A percentile compares a stretch with the other conserved stretches of the same genome.
These are phyloP conservation scores for Entomyzon cyanotis DNA, from an alignment of 2,113 vertebrate species.

Conservation along the genomic window DNA sequence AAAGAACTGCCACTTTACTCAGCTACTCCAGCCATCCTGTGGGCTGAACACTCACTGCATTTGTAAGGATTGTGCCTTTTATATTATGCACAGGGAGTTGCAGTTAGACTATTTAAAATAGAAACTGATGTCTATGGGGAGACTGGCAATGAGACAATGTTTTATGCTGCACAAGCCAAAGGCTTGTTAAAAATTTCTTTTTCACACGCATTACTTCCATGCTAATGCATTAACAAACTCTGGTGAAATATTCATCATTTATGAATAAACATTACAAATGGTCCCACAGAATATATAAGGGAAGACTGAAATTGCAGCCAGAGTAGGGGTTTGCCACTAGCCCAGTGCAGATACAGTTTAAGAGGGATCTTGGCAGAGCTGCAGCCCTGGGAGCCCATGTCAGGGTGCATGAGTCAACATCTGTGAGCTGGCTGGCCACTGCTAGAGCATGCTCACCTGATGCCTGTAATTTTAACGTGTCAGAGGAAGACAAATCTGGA, in stretches of 20 bases:
- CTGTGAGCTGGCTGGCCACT: neutral
- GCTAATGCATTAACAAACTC: neutral
- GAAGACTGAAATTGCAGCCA: neutral
- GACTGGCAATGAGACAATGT: neutral
- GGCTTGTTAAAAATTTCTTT: neutral
- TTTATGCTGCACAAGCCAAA: slow-evolving; percentile 7
- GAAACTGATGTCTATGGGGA: neutral
- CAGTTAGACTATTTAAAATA: slow-evolving; percentile 12
- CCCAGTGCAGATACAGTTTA: neutral
- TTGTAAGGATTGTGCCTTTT: neutral
- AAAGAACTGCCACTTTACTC: neutral
- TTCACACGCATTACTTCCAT: neutral
- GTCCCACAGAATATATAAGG: neutral
- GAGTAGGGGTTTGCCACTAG: neutral
- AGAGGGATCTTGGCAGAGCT: neutral
- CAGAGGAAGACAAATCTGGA: neutral
- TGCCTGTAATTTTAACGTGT: neutral
- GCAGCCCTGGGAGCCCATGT: neutral
- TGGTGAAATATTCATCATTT: slow-evolving; percentile 2
- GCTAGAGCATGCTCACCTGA: neutral
- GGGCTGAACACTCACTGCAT: neutral
- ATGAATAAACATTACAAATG: slow-evolving; percentile 14
- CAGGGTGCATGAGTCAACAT: neutral
- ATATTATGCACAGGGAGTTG: neutral
- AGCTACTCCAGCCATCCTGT: neutral